A percentile compares a stretch with the other conserved stretches of the same genome.
Evolutionary conservation across 2,113 vertebrate species (phyloP).

Genomic region (Pseudolaguvia tuberculata): DNA sequence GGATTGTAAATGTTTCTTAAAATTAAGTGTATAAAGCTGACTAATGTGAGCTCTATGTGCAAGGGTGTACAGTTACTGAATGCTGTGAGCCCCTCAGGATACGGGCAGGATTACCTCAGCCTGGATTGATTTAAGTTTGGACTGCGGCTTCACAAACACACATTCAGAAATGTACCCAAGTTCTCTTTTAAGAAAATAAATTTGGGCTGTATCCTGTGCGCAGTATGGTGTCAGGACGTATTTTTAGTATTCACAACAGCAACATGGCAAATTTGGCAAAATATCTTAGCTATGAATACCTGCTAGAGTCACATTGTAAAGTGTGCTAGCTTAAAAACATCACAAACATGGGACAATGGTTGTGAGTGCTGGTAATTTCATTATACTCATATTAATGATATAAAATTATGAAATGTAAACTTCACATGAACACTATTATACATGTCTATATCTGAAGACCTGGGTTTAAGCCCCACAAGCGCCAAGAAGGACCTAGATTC

Average conservation of each 20-base stretch:
- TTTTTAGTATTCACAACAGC: neutral
- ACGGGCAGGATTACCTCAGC: constrained; percentile 29
- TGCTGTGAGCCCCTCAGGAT: constrained; percentile 46
- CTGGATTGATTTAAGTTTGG: constrained; percentile 44
- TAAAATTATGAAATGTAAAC: neutral
- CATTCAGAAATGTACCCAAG: neutral
- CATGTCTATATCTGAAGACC: neutral
- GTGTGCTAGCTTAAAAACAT: neutral
- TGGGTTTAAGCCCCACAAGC: too few species aligned
- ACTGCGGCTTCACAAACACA: constrained; percentile 46
- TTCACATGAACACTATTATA: neutral
- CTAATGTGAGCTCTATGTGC: constrained; percentile 39
- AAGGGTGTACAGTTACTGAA: constrained; percentile 46
- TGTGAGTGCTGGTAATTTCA: neutral
- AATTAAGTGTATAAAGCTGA: constrained; percentile 46
- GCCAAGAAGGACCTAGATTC: too few species aligned
- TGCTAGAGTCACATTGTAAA: neutral
- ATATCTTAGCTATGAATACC: neutral
- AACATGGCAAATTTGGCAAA: neutral
- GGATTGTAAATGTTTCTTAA: constrained; percentile 35
- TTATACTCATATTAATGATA: neutral
- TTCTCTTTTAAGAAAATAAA: neutral
- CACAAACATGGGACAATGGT: neutral
- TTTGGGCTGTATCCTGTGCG: neutral
- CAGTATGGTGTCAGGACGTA: neutral